A percentile compares a stretch with the other conserved stretches of the same genome.
These are phyloP conservation scores for Crematogaster levior DNA, from an alignment of 2,888 invertebrate genomes.

Conservation along the genomic window DNA sequence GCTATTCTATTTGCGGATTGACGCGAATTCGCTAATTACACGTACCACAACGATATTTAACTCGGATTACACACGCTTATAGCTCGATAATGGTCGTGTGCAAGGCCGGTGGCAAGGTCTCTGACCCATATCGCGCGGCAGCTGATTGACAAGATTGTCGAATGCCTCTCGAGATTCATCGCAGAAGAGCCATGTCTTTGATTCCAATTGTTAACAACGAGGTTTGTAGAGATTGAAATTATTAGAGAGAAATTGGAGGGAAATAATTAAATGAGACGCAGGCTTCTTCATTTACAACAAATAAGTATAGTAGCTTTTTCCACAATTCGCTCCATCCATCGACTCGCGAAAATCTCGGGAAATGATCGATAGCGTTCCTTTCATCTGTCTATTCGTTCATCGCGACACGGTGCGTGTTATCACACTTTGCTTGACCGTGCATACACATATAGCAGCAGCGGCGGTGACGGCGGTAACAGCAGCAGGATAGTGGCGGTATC, in stretches of 20 bases:
- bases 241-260: too few species aligned
- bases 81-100: slow-evolving; percentile 8
- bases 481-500: slow-evolving; percentile 69
- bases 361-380: too few species aligned
- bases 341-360: too few species aligned
- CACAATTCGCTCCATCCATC: too few species aligned
- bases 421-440: background rate
- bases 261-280: too few species aligned
- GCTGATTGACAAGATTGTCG: background rate
- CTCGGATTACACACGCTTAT: background rate
- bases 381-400: background rate
- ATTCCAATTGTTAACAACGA: background rate
- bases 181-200: background rate
- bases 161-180: background rate
- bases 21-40: background rate
- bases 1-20: background rate
- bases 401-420: slow-evolving; percentile 35
- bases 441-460: background rate
- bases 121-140: slow-evolving; percentile 1
- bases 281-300: too few species aligned
- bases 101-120: slow-evolving; percentile 37
- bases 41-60: background rate
- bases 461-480: background rate
- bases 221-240: too few species aligned
- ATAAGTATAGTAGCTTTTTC: too few species aligned